phyloP scores from a whole-genome alignment of 2,888 invertebrate genomes.

The Lucinisca nassula region DNA sequence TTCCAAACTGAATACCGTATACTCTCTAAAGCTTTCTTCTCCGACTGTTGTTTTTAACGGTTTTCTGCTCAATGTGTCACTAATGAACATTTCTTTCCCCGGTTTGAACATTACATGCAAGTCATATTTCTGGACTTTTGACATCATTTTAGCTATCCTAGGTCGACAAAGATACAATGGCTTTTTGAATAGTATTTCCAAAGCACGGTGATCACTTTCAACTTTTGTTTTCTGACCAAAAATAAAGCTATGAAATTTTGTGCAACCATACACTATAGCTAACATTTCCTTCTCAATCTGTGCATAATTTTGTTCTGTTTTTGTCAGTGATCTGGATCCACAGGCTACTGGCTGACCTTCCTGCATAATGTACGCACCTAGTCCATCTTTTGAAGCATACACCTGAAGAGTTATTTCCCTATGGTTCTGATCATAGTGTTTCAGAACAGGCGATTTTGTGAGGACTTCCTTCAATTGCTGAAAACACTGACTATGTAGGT shows the following conservation, averaged over 20 bases:
- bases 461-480: conserved; percentile 28
- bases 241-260: conserved; percentile 61
- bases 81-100: conserved; percentile 63
- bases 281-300: too few species aligned
- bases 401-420: too few species aligned
- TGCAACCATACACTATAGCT: too few species aligned
- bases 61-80: conserved; percentile 62
- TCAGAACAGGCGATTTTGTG: conserved; percentile 39
- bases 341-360: conserved; percentile 63
- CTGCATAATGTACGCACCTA: too few species aligned
- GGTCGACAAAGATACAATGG: too few species aligned
- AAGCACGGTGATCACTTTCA: conserved; percentile 69
- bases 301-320: too few species aligned
- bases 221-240: conserved; percentile 61
- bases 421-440: conserved; percentile 47
- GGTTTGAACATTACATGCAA: conserved; percentile 43
- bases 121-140: conserved; percentile 66
- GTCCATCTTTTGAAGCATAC: too few species aligned
- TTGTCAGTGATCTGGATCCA: conserved; percentile 61
- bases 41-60: not conserved
- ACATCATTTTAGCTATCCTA: conserved; percentile 70
- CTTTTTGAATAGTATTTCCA: conserved; percentile 67
- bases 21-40: conserved; percentile 1
- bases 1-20: conserved; percentile 20
- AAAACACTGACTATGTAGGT: conserved; percentile 34